Conservation (phyloP, 2,113 vertebrate species). For the Heliornis fulica region DNA sequence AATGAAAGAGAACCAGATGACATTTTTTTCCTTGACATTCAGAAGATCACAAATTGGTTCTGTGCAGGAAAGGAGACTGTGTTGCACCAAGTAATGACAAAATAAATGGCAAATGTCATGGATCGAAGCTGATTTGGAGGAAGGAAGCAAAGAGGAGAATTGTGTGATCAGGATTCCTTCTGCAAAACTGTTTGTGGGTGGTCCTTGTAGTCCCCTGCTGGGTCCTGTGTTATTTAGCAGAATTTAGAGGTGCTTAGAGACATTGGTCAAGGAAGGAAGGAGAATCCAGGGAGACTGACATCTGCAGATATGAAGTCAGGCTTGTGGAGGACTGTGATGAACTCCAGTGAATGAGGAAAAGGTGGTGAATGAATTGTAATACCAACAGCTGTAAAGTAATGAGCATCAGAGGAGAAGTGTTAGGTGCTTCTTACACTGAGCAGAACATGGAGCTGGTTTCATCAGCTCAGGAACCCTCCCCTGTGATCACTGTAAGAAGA, state of each 20-base stretch:
- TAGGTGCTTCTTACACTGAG: not conserved
- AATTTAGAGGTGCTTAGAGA: not conserved
- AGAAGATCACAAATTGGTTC: not conserved
- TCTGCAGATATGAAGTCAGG: not conserved
- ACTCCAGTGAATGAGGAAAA: not conserved
- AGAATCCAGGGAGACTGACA: not conserved
- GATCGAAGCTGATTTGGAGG: not conserved
- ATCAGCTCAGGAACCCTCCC: not conserved
- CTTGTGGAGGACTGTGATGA: not conserved
- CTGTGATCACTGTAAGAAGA: not conserved
- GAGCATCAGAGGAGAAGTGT: not conserved
- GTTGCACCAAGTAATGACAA: not conserved
- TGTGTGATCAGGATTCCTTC: not conserved
- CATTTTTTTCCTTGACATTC: not conserved
- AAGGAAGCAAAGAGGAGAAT: not conserved
- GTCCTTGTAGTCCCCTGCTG: accelerated
- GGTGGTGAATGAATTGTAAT: not conserved
- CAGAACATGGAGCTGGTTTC: not conserved
- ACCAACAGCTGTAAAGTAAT: not conserved
- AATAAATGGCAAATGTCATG: not conserved
- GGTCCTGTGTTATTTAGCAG: not conserved
- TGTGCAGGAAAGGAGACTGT: not conserved
- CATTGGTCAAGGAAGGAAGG: not conserved
- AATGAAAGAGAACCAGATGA: not conserved
- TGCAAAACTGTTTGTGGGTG: not conserved